Base-by-base conservation (phyloP, 1,140 invertebrate genomes). In the Drosophila triauraria region DNA sequence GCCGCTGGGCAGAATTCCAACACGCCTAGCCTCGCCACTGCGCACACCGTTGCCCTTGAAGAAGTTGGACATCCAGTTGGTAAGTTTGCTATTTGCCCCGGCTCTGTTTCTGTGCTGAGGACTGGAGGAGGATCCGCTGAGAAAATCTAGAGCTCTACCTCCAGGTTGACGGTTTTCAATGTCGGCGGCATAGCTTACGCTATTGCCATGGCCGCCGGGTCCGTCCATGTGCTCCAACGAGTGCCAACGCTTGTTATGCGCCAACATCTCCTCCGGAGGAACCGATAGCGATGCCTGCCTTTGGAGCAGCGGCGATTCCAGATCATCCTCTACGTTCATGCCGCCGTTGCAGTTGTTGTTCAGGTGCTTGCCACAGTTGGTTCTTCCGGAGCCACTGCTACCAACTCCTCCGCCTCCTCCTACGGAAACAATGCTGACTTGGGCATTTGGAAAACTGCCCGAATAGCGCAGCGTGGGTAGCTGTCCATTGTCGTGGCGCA, bases 151-250 rank as follows among this genome's bases (percentile, higher is more conserved):
- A 8, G 8, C 47, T 4, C 63, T 65, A 6, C 5, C 44, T 6
- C 63, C 67, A 12, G 67, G 63, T n/a, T 61, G 47, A 27, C 65
- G 72, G 23, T 80, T 83, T 47, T 91, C 90, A 12, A 92, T 85
- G 25, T 92, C 91, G 8, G 79, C 68, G 0, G 91, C 88, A 75
- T 92, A 92, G 75, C 91, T 92, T 8, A 92, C 91, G 42, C 82
- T 92, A 35, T 91, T 92, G 10, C 87, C 82, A 88, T 42, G 72
- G 10, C 75, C 80, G 43, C 85, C 81, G 13, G 94, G 94, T 91
- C 70, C 69, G 10, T 93, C 94, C 23, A 96, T 93, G 75, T 95
- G 94, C 93, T 97, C 96, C 25, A 97, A 93, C n/a, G 96, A 97
- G 77, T 95, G 95, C 95, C 96, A 97, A 80, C 95, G 94, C 92